These are phyloP conservation scores for Pangasius krempfi DNA, from an alignment of 2,797 vertebrate species.

Conservation along the genomic window DNA sequence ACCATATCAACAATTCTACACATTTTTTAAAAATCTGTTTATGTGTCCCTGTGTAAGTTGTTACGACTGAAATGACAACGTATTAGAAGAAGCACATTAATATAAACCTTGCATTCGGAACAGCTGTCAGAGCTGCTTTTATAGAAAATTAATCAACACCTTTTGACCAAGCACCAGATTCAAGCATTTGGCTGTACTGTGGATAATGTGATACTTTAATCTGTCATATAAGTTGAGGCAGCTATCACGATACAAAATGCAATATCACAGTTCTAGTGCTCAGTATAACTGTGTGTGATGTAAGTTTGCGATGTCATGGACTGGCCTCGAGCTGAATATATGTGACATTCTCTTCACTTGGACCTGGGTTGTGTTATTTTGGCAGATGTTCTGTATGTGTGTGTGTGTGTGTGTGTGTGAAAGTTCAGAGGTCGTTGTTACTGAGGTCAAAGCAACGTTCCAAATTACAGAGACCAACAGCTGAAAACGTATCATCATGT, in stretches of 20 bases:
- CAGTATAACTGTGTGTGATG: background rate
- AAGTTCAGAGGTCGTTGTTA: slow-evolving; percentile 13
- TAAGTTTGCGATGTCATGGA: background rate
- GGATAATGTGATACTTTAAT: background rate
- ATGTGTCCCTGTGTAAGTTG: background rate
- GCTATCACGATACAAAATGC: background rate
- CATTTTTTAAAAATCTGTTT: too few relatives aligned
- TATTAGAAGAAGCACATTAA: too few relatives aligned
- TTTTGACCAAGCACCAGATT: background rate
- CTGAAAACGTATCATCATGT: slow-evolving; percentile 16
- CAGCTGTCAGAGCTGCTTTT: too few relatives aligned
- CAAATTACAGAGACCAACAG: slow-evolving; percentile 15
- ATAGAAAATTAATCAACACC: too few relatives aligned
- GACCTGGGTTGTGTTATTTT: background rate
- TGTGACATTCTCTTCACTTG: background rate
- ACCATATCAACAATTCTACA: too few relatives aligned
- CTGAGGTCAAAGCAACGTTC: background rate
- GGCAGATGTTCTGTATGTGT: background rate
- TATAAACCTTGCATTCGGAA: background rate
- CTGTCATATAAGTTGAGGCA: background rate
- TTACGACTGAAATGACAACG: too few relatives aligned
- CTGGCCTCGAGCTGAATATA: background rate
- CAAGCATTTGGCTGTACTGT: background rate
- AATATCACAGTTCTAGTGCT: background rate
- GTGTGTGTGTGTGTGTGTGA: slow-evolving; percentile 6